These are phyloP conservation scores for Lycophotia porphyrea DNA, from an alignment of 2,888 invertebrate genomes.

Conservation along the genomic window DNA sequence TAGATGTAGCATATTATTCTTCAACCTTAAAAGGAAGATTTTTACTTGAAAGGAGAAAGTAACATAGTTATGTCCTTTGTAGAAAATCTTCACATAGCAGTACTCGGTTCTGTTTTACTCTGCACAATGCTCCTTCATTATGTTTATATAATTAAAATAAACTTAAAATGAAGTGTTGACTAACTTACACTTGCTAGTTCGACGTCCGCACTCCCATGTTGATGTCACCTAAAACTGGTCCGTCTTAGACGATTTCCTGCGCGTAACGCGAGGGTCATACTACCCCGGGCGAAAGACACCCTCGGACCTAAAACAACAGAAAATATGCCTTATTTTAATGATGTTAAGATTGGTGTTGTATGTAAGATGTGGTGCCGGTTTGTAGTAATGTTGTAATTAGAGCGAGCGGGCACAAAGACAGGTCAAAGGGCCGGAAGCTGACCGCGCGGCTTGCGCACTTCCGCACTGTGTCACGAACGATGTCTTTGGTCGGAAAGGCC, in stretches of 20 bases:
- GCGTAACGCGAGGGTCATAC: conserved; percentile 73
- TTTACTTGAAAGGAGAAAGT: background rate
- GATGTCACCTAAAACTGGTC: conserved; percentile 74
- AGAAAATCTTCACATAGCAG: background rate
- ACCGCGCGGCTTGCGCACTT: conserved; percentile 84
- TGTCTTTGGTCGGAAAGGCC: conserved; percentile 81
- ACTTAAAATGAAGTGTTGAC: conserved; percentile 43
- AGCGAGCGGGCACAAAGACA: conserved; percentile 78
- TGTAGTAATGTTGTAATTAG: conserved; percentile 81
- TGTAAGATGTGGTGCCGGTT: conserved; percentile 53
- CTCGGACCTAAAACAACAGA: conserved; percentile 66
- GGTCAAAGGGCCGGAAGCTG: conserved; percentile 88
- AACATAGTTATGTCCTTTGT: background rate
- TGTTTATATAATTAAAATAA: conserved; percentile 46
- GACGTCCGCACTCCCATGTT: conserved; percentile 52
- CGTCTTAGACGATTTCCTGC: conserved; percentile 84
- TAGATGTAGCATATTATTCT: background rate
- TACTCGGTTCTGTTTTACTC: background rate
- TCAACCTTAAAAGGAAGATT: background rate
- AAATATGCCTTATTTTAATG: conserved; percentile 65
- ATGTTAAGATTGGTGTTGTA: conserved; percentile 56
- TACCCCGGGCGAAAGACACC: conserved; percentile 71
- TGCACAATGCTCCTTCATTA: background rate
- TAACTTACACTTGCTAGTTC: conserved; percentile 41
- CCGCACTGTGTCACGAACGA: conserved; percentile 78